Base-by-base conservation (phyloP, 2,888 invertebrate genomes). In the Lacanobia oleracea region DNA sequence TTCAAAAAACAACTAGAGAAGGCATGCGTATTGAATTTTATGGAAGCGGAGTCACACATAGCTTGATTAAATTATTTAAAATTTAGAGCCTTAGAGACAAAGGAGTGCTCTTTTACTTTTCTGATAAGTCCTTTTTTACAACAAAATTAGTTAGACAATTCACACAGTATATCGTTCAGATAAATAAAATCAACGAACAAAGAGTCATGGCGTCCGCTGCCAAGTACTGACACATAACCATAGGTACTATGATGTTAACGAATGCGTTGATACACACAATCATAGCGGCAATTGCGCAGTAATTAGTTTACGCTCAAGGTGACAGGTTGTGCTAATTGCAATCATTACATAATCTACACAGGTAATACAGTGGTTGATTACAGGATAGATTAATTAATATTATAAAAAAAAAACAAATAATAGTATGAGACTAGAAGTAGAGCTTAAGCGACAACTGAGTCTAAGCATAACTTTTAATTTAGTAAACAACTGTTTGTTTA, bases 301-400 rank as follows among this genome's bases (percentile, higher is more conserved):
- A 67, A 80, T 73, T 73, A 60, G 80, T 63, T 72, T 27, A 73
- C 48, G 62, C 51, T 79, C 64, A 79, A 73, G 83, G 65, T 54
- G 66, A 66, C 67, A 45, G 57, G 18, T 51, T 53, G 27, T 40
- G 65, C 67, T 73, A 77, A 67, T 71, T 67, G 63, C 50, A 53
- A 53, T 37, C 56, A 57, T 81, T 76, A 71, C 51, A 67, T 61
- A 76, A 67, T 43, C n/a, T 56, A 48, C 54, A 27, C 54, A 27
- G 21, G 23, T 77, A 43, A 43, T 40, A 27, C 43, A n/a, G 37
- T 16, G 14, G 33, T 23, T 37, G 33, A 48, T 56, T 18, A 63
- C 4, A 45, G 14, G 16, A 27, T 5, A 12, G 40, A 43, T 50
- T 2, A n/a, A 18, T n/a, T n/a, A 50, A 1, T 50, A 50, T n/a